Conservation (phyloP, 2,888 invertebrate genomes). For the Pandemis cinnamomeana region DNA sequence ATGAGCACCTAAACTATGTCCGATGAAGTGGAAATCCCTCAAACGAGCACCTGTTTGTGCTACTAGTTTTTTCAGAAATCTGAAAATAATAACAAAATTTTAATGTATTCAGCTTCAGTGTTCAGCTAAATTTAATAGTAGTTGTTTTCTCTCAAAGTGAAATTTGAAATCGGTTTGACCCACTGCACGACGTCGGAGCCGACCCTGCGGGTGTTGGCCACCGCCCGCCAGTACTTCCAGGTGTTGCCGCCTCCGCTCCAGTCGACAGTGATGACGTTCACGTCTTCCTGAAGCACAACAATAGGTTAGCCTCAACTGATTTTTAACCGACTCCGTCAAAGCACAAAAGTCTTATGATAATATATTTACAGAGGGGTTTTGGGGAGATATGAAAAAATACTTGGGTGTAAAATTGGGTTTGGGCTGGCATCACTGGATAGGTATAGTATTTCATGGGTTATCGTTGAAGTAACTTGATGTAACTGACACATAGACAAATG, state of each 20-base stretch:
- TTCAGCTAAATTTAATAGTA: not conserved
- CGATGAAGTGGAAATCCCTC: conserved; percentile 82
- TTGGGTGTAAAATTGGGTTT: too few relatives aligned
- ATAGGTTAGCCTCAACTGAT: too few relatives aligned
- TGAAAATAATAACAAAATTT: conserved; percentile 47
- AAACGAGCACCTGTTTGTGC: conserved; percentile 63
- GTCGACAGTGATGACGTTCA: conserved; percentile 86
- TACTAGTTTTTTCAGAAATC: conserved; percentile 79
- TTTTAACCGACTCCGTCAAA: too few relatives aligned
- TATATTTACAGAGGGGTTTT: too few relatives aligned
- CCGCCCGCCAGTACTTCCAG: conserved; percentile 86
- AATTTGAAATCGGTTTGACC: not conserved
- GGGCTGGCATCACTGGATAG: too few relatives aligned
- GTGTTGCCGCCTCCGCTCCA: conserved; percentile 86
- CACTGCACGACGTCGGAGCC: conserved; percentile 82
- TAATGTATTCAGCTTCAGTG: not conserved
- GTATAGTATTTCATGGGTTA: too few relatives aligned
- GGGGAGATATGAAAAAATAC: too few relatives aligned
- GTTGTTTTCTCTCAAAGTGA: not conserved
- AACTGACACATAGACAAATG: too few relatives aligned
- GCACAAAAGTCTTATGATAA: too few relatives aligned
- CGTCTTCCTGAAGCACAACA: conserved; percentile 75
- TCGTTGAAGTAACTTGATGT: too few relatives aligned
- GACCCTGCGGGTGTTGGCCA: conserved; percentile 84
- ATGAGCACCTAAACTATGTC: conserved; percentile 87